A percentile compares a stretch with the other conserved stretches of the same genome.
phyloP scores from a whole-genome alignment of 1,140 invertebrate genomes.

The Ylistrum balloti region DNA sequence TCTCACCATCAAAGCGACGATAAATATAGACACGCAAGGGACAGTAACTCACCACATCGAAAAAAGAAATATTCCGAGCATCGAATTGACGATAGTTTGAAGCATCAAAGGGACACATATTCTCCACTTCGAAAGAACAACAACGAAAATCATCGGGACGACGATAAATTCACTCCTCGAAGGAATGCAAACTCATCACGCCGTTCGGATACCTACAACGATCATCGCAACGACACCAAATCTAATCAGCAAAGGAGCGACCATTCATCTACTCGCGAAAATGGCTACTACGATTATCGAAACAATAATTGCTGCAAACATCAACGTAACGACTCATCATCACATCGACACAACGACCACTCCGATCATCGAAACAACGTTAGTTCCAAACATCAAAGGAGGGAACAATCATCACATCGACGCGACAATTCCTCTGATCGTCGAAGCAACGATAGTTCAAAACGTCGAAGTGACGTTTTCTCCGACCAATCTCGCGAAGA shows the following conservation, averaged over 20 bases:
- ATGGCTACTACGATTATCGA: neutral
- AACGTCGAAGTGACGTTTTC: neutral
- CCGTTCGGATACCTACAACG: slow-evolving; percentile 13
- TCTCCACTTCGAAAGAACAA: neutral
- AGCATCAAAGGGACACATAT: neutral
- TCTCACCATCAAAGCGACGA: neutral
- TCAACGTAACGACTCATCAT: neutral
- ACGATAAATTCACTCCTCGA: neutral
- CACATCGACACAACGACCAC: neutral
- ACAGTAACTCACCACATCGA: neutral
- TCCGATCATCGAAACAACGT: slow-evolving; percentile 13
- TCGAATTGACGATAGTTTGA: neutral
- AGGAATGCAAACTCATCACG: neutral
- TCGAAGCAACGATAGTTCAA: slow-evolving; percentile 15
- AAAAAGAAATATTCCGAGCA: neutral
- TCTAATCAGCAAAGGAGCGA: neutral
- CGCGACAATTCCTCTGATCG: neutral
- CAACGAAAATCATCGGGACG: neutral
- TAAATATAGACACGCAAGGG: neutral
- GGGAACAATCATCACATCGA: neutral
- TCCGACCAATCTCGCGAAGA: neutral
- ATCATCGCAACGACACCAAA: neutral
- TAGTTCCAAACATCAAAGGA: neutral
- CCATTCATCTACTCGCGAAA: neutral
- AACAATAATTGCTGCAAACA: neutral